phyloP scores from a whole-genome alignment of 2,113 vertebrate genomes.

The Sinosuthora webbiana region DNA sequence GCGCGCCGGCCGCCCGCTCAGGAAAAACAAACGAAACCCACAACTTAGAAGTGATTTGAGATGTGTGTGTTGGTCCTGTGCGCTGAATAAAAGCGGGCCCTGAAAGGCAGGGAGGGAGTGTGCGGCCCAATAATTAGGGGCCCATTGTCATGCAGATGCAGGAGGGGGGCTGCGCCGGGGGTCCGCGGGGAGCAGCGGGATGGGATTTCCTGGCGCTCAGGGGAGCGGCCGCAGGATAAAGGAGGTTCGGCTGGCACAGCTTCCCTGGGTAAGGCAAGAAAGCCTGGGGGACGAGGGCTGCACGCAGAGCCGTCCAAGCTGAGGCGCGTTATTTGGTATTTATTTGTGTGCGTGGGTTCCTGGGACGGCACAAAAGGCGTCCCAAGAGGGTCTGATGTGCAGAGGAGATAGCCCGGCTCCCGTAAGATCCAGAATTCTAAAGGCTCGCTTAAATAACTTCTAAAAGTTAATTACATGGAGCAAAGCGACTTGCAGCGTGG shows the following conservation, averaged over 20 bases:
- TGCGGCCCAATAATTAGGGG: slow-evolving; percentile 1
- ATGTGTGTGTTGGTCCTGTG: slow-evolving; percentile 35
- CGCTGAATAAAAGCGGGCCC: background rate
- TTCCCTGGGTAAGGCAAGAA: background rate
- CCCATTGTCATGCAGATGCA: slow-evolving; percentile 41
- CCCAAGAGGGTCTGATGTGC: background rate
- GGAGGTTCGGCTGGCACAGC: background rate
- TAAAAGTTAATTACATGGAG: background rate
- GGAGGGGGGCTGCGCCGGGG: background rate
- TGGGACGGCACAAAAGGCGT: background rate
- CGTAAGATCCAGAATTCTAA: background rate
- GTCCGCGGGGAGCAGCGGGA: background rate
- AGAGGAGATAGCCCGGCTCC: background rate
- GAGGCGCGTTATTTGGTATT: background rate
- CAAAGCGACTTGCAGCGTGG: background rate
- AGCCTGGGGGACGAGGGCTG: fast-evolving
- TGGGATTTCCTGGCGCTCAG: background rate
- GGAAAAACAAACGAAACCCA: slow-evolving; percentile 31
- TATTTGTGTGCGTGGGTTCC: fast-evolving
- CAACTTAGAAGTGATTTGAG: slow-evolving; percentile 40
- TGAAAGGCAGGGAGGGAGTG: slow-evolving; percentile 44
- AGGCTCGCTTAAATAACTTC: background rate
- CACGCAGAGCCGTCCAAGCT: fast-evolving
- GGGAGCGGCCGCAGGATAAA: background rate
- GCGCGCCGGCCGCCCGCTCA: background rate